Evolutionary conservation across 2,113 vertebrate species (phyloP).

Genomic region (Notarius lentiginosus): DNA sequence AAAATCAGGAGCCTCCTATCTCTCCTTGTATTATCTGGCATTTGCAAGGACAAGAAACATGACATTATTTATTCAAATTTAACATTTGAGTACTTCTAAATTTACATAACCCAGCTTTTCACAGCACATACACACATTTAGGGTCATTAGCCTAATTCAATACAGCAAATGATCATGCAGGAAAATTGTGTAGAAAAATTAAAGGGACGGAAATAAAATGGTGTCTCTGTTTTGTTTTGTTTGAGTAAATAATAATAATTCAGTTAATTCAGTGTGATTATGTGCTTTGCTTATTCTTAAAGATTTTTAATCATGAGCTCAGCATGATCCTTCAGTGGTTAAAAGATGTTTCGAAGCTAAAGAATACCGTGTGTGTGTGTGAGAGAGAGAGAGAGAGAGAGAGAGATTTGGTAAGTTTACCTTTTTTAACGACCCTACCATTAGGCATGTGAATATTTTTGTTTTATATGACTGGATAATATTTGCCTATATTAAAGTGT

Average conservation of each 20-base stretch:
- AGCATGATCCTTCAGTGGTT: constrained; percentile 22
- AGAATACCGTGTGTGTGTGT: neutral
- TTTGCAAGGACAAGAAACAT: constrained; percentile 9
- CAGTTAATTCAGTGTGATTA: constrained; percentile 36
- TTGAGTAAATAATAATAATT: constrained; percentile 1
- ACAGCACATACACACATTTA: neutral
- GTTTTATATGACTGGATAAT: constrained; percentile 60
- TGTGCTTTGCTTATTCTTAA: constrained; percentile 40
- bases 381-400: neutral
- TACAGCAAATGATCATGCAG: neutral
- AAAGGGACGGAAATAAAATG: neutral
- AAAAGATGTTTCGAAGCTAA: constrained; percentile 16
- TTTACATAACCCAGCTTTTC: constrained; percentile 17
- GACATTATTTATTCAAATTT: constrained; percentile 30
- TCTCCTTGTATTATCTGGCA: constrained; percentile 20
- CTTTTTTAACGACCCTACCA: constrained; percentile 46
- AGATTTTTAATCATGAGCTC: constrained; percentile 47
- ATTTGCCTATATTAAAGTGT: constrained; percentile 62
- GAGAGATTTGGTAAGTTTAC: constrained; percentile 54
- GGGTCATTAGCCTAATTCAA: neutral
- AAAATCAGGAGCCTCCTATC: neutral
- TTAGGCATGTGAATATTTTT: constrained; percentile 55
- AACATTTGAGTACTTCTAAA: constrained; percentile 17
- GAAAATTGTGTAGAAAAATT: neutral
- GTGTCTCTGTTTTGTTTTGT: neutral